Evolutionary conservation across 1,140 invertebrate genomes (phyloP), one percentile per base, ranked within the genome.

Genomic region (Hormaphis cornu): DNA sequence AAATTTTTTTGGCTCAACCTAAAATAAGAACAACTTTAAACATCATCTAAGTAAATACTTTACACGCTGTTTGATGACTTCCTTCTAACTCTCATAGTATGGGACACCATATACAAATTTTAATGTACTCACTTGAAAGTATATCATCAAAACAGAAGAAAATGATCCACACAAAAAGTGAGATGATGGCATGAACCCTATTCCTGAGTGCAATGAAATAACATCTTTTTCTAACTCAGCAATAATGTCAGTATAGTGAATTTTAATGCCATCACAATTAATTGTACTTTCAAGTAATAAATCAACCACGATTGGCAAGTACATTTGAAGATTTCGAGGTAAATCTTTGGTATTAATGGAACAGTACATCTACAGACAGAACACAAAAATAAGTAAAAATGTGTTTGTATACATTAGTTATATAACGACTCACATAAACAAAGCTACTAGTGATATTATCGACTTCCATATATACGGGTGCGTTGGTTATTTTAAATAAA

Each of bases 371-470:
- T 90, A 75, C 69, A 83, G 80, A 71, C 18, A 42, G 63, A 71
- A 5, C 28, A 20, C 26, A 22, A 72, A 42, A 4, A 69, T 53
- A 71, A 73, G 20, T 26, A 10, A 50, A 28, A 50, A 35, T 70
- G 5, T 26, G 33, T 56, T 33, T 35, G n/a, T 20, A 20, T 10
- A 20, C 8, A 4, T 14, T 22, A 8, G 3, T 2, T 28, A 35
- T 35, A 56, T 16, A 35, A 52, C 24, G 1, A 56, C 48, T 83
- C 77, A 93, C 90, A 79, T 91, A 88, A 72, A 93, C 84, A 81
- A 94, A 93, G 75, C 90, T 90, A 1, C 89, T 90, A 70, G 88
- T 84, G 12, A 91, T 79, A 75, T 90, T 84, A 81, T 93, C 88
- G 50, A 93, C 79, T 72, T 89, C 85, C 3, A 89, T 86, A 74